Evolutionary conservation across 2,888 invertebrate genomes (phyloP).

Genomic region (Darwinula stevensoni): DNA sequence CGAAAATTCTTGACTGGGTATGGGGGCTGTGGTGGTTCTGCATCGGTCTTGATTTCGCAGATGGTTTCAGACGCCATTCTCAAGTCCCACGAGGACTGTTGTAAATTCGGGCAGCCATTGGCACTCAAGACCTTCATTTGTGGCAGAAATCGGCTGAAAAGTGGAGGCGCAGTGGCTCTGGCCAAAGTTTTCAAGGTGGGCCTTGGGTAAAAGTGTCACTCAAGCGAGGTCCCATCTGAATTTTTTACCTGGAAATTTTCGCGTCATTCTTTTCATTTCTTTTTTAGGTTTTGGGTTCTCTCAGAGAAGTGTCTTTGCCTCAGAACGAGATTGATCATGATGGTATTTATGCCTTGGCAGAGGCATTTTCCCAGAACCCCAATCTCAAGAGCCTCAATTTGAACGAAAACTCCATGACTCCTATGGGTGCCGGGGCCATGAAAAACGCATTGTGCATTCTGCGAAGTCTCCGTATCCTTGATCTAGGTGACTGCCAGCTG

Average conservation of each 20-base stretch:
- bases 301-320: conserved; percentile 74
- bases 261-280: not conserved
- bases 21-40: too few species aligned
- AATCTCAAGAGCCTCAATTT: conserved; percentile 48
- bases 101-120: conserved; percentile 31
- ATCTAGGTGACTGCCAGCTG: conserved; percentile 23
- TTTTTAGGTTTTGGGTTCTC: conserved; percentile 33
- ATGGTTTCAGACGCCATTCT: conserved; percentile 47
- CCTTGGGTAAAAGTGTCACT: too few species aligned
- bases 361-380: conserved; percentile 31
- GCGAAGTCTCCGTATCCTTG: conserved; percentile 22
- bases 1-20: too few species aligned
- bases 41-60: conserved; percentile 13
- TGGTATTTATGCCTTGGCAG: conserved; percentile 51
- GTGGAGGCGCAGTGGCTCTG: conserved; percentile 60
- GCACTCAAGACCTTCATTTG: conserved; percentile 55
- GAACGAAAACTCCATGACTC: conserved; percentile 71
- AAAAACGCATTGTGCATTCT: conserved; percentile 36
- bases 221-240: too few species aligned
- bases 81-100: conserved; percentile 28
- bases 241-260: not conserved
- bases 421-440: conserved; percentile 42
- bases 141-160: conserved; percentile 78
- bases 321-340: conserved; percentile 82
- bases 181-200: conserved; percentile 47